Base-by-base conservation (phyloP, 2,888 invertebrate genomes). In the Eledone cirrhosa region DNA sequence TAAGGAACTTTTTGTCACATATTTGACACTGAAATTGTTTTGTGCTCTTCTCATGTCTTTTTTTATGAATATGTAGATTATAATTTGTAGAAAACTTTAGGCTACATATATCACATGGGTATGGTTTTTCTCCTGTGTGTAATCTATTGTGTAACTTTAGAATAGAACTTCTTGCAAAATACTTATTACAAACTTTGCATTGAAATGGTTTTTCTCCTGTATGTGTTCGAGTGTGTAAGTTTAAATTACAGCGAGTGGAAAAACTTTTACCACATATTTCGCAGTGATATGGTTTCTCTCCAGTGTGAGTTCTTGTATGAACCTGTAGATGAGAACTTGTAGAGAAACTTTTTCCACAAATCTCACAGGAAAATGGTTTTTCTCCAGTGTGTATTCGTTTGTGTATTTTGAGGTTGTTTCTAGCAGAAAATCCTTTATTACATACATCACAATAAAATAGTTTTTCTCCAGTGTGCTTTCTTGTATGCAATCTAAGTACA, bases 351-450 rank as follows among this genome's bases (percentile, higher is more conserved):
- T 31, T 22, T 19, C 33, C 69, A 69, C 69, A 69, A 33, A 69
- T 69, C 13, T 69, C 69, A 33, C 69, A 69, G 31, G 69, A 33
- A 69, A 69, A 33, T 69, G 72, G 72, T 72, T 72, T 72, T 33
- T 72, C 72, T 41, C 72, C 72, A 33, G 72, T 72, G 33, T 72
- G 72, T 31, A 22, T 72, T n/a, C 72, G 33, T 41, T 41, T 72
- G 8, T 72, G 72, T n/a, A n/a, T 31, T 41, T 72, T 72, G 13
- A 72, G 72, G n/a, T 41, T 72, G 29, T 31, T n/a, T n/a, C 41
- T 72, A 13, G 31, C 72, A n/a, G 72, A 72, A 13, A 72, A 72
- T 24, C 41, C 41, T 72, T 31, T 41, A n/a, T 72, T 33, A 29
- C 72, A 72, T 11, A 72, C 22, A 14, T 72, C 41, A 33, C 72